Percentiles rank a stretch among this genome's conserved stretches.
phyloP scores from a whole-genome alignment of 1,140 invertebrate genomes.

The Apocrypta bakeri region DNA sequence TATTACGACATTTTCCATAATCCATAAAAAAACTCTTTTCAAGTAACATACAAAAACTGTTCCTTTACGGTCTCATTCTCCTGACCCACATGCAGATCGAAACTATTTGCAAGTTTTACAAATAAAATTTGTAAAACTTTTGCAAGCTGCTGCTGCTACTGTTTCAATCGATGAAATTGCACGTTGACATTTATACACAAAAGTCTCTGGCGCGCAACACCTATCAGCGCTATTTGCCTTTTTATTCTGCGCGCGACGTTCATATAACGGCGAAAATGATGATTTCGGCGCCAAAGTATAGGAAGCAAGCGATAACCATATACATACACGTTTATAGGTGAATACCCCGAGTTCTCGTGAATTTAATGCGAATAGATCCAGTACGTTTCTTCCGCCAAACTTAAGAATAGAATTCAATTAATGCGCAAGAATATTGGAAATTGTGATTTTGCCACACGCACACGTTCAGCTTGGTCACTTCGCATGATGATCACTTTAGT shows the following conservation, averaged over 20 bases:
- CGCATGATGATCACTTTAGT: no score
- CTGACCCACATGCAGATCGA: not conserved
- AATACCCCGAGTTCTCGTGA: not conserved
- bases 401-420: no score
- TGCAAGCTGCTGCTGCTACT: slow-evolving; percentile 3
- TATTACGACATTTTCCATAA: no score
- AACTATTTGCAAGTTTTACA: slow-evolving; percentile 1
- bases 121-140: no score
- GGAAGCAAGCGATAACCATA: not conserved
- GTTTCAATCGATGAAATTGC: slow-evolving; percentile 45
- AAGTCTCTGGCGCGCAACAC: not conserved
- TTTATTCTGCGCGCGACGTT: not conserved
- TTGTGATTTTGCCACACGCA: no score
- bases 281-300: not conserved
- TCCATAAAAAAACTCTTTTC: no score
- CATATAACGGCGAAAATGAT: not conserved
- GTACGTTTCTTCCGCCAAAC: no score
- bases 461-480: no score
- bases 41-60: no score
- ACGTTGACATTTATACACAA: slow-evolving; percentile 29
- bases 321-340: not conserved
- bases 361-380: not conserved
- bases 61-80: no score
- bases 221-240: not conserved
- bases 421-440: no score